Conservation (phyloP, 2,888 invertebrate genomes). For the Trimorus sp. region DNA sequence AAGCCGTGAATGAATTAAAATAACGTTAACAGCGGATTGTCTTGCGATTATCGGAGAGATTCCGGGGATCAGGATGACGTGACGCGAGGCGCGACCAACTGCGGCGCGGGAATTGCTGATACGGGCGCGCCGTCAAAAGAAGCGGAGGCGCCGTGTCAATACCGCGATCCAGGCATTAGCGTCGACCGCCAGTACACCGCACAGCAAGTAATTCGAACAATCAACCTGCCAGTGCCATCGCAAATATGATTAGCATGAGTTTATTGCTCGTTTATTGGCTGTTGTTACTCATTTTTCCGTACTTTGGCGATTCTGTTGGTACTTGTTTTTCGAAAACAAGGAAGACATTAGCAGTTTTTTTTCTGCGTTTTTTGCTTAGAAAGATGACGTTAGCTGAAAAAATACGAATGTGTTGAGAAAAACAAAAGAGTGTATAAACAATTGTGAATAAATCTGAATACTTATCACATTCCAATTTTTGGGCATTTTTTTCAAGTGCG, state of each 20-base stretch:
- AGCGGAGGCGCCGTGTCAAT: slow-evolving; percentile 44
- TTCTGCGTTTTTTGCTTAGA: too few relatives aligned
- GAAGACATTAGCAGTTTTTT: too few relatives aligned
- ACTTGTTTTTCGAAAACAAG: too few relatives aligned
- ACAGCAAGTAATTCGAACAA: slow-evolving; percentile 57
- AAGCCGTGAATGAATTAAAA: slow-evolving; percentile 39
- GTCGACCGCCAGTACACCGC: slow-evolving; percentile 40
- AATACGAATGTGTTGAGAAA: too few relatives aligned
- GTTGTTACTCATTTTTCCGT: slow-evolving; percentile 4
- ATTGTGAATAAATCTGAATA: too few relatives aligned
- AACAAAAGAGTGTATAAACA: too few relatives aligned
- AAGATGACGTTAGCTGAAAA: too few relatives aligned
- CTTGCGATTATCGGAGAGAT: slow-evolving; percentile 39
- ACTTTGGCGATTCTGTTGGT: too few relatives aligned
- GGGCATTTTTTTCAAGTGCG: too few relatives aligned
- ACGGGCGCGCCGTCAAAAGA: slow-evolving; percentile 32
- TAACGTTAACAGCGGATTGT: slow-evolving; percentile 48
- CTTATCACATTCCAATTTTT: too few relatives aligned
- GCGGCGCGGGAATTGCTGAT: slow-evolving; percentile 22
- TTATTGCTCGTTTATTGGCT: slow-evolving; percentile 17
- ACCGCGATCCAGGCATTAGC: slow-evolving; percentile 51
- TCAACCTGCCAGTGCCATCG: slow-evolving; percentile 27
- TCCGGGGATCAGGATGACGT: slow-evolving; percentile 39
- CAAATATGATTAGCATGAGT: slow-evolving; percentile 26
- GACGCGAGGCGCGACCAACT: slow-evolving; percentile 27